These are phyloP conservation scores for Linnaemya vulpina DNA, from an alignment of 2,888 invertebrate species.

Conservation along the genomic window DNA sequence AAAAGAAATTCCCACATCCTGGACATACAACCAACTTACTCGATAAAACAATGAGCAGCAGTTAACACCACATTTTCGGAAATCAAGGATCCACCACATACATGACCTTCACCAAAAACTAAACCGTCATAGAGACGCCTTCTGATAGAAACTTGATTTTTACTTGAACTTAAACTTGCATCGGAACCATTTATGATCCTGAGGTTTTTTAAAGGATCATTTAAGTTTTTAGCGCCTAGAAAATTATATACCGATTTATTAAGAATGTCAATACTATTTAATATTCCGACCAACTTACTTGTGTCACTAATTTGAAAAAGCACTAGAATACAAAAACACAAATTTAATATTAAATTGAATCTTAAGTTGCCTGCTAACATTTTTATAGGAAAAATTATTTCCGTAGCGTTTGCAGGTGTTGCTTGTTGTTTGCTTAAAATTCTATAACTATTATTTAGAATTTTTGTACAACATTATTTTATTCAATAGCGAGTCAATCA, in stretches of 20 bases:
- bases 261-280: not conserved
- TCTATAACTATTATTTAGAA: not conserved
- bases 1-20: too few species aligned
- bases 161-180: constrained; percentile 68
- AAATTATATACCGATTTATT: not conserved
- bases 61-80: constrained; percentile 76
- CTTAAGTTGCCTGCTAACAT: not conserved
- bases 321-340: not conserved
- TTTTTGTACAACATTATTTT: not conserved
- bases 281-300: not conserved
- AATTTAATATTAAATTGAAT: not conserved
- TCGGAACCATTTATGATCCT: constrained; percentile 71
- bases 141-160: constrained; percentile 79
- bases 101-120: constrained; percentile 79
- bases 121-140: constrained; percentile 75
- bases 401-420: not conserved
- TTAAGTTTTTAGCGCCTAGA: constrained; percentile 33
- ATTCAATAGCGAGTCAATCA: too few species aligned
- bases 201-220: constrained; percentile 18
- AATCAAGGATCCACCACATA: constrained; percentile 80
- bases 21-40: constrained; percentile 74
- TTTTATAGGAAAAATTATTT: not conserved
- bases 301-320: constrained; percentile 11
- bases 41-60: constrained; percentile 80
- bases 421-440: not conserved